These are phyloP conservation scores for Ia io DNA, from an alignment of 2,113 vertebrate species.

Conservation along the genomic window DNA sequence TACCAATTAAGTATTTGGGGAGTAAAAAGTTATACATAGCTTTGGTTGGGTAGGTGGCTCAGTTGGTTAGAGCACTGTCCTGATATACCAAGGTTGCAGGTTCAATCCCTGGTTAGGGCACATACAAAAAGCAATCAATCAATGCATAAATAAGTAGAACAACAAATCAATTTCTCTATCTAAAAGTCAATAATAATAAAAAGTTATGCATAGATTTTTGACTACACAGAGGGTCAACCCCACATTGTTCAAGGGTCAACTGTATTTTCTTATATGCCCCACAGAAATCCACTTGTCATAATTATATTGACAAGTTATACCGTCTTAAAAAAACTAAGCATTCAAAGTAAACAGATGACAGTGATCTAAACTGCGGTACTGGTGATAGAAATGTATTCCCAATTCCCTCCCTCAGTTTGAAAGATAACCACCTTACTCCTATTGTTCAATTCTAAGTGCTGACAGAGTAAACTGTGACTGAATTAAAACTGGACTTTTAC, in stretches of 20 bases:
- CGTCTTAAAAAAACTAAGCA: background rate
- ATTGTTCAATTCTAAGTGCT: background rate
- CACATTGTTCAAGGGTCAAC: background rate
- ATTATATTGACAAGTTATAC: background rate
- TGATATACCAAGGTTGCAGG: background rate
- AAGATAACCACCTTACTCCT: background rate
- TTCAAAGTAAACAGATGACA: slow-evolving; percentile 6
- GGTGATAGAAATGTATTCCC: background rate
- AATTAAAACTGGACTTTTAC: slow-evolving; percentile 16
- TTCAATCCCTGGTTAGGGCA: background rate
- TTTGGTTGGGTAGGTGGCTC: background rate
- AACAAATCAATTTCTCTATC: background rate
- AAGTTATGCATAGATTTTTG: background rate
- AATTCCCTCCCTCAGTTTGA: background rate
- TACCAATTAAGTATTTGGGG: background rate
- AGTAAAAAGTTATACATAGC: background rate
- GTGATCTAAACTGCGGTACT: background rate
- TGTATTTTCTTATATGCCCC: background rate
- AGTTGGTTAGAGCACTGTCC: background rate
- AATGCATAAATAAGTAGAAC: background rate
- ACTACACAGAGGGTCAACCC: background rate
- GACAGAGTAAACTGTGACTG: slow-evolving; percentile 9
- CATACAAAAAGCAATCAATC: background rate
- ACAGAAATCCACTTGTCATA: background rate
- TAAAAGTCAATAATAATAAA: background rate